phyloP scores from a whole-genome alignment of 1,140 invertebrate genomes.

The Drosophila lacertosa region DNA sequence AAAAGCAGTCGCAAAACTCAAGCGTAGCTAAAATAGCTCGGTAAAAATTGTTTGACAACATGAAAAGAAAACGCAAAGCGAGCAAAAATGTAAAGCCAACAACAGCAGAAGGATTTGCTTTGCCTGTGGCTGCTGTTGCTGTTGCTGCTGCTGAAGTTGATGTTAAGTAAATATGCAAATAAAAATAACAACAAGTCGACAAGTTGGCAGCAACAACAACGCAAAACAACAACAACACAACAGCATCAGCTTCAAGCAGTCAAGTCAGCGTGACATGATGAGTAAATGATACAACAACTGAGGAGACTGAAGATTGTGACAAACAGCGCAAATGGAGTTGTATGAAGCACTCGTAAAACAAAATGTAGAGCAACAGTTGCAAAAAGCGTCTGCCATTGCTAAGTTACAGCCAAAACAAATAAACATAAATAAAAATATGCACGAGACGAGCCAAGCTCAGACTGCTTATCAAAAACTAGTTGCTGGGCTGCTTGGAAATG shows the following conservation, averaged over 20 bases:
- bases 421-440: no score
- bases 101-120: constrained; percentile 8
- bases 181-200: constrained; percentile 67
- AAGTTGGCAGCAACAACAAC: constrained; percentile 52
- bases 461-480: constrained; percentile 7
- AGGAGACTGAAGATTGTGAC: constrained; percentile 9
- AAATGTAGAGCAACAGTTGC: constrained; percentile 22
- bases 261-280: constrained; percentile 70
- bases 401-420: constrained; percentile 3
- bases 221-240: constrained; percentile 17
- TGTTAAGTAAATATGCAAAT: constrained; percentile 80
- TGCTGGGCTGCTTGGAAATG: background rate
- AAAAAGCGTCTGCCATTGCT: constrained; percentile 10
- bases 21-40: constrained; percentile 72
- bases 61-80: constrained; percentile 56
- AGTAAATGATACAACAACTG: constrained; percentile 64
- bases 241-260: constrained; percentile 34
- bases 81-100: constrained; percentile 40
- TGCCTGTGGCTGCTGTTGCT: constrained; percentile 44
- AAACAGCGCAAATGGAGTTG: constrained; percentile 19
- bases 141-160: constrained; percentile 37
- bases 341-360: constrained; percentile 9
- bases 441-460: background rate
- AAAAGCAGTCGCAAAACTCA: constrained; percentile 52
- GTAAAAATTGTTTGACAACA: constrained; percentile 77